Evolutionary conservation across 2,113 vertebrate species (phyloP), one percentile per base, ranked within the genome.

Genomic region (Pitta sordida): DNA sequence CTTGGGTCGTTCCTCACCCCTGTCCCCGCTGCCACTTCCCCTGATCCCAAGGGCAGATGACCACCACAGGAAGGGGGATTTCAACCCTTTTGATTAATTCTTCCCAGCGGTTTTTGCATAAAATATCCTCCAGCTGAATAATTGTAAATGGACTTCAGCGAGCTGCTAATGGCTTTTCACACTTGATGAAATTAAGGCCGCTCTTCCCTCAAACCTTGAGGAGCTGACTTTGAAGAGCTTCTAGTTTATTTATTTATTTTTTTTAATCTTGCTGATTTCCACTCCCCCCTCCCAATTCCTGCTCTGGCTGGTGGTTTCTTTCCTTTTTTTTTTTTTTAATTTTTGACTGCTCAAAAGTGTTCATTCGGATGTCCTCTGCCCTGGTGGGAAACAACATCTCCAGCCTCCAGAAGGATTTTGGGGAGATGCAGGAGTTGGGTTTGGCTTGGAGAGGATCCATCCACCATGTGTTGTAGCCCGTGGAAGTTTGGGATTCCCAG

Each of bases 131-230:
- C 73, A 37, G 86, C 68, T 86, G 69, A 95, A 91, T 79, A 79
- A 43, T 92, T 90, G 94, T n/a, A 62, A 91, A 85, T 71, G 68
- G 90, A 55, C 73, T 84, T 94, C 27, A 67, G 81, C 44, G 46
- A 75, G 90, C 86, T 60, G 80, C 36, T 93, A 88, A 91, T 78
- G 64, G 76, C 7, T 82, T 91, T 90, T 88, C 91, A 44, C 90
- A 93, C 82, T 3, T 86, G 94, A 78, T 91, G 90, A 91, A 88
- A 93, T 90, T 64, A 91, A 93, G 85, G 76, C 53, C 0, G 1
- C n/a, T 10, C 56, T 77, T 90, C 63, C 79, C 59, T 80, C 83
- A 77, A 74, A 70, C 82, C 46, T 86, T 21, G 41, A 37, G 26
- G 48, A 86, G 27, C 52, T 26, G 63, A 68, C 87, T 91, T 94